Base-by-base conservation (phyloP, 1,140 invertebrate species). In the Diabrotica undecimpunctata region DNA sequence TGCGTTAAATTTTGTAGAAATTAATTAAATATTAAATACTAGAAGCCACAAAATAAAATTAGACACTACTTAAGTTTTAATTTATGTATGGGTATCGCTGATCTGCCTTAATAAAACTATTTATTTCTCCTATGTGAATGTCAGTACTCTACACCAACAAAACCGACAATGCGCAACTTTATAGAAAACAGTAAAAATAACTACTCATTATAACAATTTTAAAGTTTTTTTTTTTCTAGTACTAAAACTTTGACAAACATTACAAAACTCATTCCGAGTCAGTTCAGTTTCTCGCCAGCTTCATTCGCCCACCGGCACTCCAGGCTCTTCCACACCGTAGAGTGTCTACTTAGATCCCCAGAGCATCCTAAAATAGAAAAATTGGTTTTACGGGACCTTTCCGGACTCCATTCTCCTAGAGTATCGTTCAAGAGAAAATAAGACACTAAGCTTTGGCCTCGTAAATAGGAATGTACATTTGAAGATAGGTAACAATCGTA, bases 261-360 rank as follows among this genome's bases (percentile, higher is more conserved):
- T 25, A 25, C 25, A 2, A 46, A 46, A 46, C 41, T 10, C n/a
- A 46, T 46, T 46, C n/a, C 41, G n/a, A n/a, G 8, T 46, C n/a
- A 46, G 41, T 46, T n/a, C 41, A 25, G 25, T 46, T 46, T 46
- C n/a, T 46, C n/a, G 8, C 41, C n/a, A 46, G 41, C 41, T 46
- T 10, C 41, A 46, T n/a, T 46, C 13, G 10, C 39, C 12, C 38
- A 51, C 46, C 12, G 58, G 50, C 58, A 37, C 39, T n/a, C 46
- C 52, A 46, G 36, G 11, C 61, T 54, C 46, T 62, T 62, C 51
- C 38, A 13, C 10, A 46, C 38, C 14, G 12, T 13, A 62, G 53
- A 62, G 35, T 54, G 61, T 62, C 61, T 62, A 62, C 46, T 62
- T 62, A 62, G 61, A 54, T 39, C 61, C 61, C 61, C n/a, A 62